Conservation (phyloP, 2,797 vertebrate genomes). For the Cyprinodon diabolis region DNA sequence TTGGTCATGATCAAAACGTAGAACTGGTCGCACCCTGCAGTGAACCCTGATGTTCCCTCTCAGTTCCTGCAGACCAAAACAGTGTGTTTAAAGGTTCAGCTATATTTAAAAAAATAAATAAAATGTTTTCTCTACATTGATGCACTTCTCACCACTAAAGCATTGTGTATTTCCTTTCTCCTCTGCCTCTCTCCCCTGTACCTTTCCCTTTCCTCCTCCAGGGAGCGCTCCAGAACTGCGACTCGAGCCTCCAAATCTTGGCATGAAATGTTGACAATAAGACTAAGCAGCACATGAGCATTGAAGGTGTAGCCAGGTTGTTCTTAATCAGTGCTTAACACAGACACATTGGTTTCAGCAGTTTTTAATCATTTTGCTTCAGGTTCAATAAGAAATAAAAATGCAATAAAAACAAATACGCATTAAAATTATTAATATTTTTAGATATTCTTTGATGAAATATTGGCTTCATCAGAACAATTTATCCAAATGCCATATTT, state of each 20-base stretch:
- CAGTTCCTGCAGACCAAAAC: slow-evolving; percentile 76
- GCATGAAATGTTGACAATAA: neutral
- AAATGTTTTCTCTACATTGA: too few species aligned
- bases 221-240: slow-evolving; percentile 72
- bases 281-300: neutral
- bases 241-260: slow-evolving; percentile 73
- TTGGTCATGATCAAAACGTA: slow-evolving; percentile 74
- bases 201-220: slow-evolving; percentile 75
- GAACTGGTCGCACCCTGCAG: slow-evolving; percentile 83
- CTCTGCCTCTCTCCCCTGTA: slow-evolving; percentile 78
- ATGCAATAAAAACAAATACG: neutral
- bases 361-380: neutral
- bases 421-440: neutral
- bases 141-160: slow-evolving; percentile 77
- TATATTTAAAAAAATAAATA: too few species aligned
- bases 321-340: neutral
- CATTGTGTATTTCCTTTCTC: slow-evolving; percentile 81
- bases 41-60: slow-evolving; percentile 87
- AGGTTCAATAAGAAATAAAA: neutral
- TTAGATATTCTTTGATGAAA: too few species aligned
- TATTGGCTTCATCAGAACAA: neutral
- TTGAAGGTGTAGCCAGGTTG: neutral
- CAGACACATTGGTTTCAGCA: too few species aligned
- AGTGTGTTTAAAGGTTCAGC: too few species aligned
- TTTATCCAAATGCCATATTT: neutral